Evolutionary conservation across 2,797 vertebrate species (phyloP).

Genomic region (Pangasius mekongensis): DNA sequence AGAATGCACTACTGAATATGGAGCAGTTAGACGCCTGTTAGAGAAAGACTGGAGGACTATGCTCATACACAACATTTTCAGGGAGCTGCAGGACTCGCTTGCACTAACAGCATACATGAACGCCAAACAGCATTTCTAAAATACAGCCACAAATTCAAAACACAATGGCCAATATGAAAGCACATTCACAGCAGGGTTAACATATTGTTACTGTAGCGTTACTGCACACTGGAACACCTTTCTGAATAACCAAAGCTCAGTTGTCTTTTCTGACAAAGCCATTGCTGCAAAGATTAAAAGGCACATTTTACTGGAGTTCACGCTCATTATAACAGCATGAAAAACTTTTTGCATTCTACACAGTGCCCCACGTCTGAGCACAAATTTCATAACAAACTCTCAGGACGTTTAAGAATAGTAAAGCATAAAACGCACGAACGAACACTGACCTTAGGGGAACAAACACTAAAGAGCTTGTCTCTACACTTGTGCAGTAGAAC

Average conservation of each 20-base stretch:
- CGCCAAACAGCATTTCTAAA: slow-evolving; percentile 7
- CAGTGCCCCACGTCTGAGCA: neutral
- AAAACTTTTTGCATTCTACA: neutral
- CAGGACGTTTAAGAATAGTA: neutral
- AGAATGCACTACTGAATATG: slow-evolving; percentile 5
- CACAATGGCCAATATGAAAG: neutral
- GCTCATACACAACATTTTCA: slow-evolving; percentile 53
- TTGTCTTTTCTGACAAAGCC: neutral
- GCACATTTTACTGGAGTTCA: neutral
- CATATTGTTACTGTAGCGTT: neutral
- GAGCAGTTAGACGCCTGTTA: slow-evolving; percentile 9
- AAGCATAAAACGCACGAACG: neutral
- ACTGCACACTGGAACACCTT: neutral
- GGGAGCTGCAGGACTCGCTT: slow-evolving; percentile 42
- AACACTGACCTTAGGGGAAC: neutral
- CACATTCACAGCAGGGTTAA: neutral
- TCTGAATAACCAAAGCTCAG: neutral
- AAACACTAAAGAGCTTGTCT: neutral
- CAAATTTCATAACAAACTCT: neutral
- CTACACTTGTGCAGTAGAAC: neutral
- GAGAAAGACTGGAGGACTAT: slow-evolving; percentile 35
- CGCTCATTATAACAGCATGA: neutral
- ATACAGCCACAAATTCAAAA: neutral
- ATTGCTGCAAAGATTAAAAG: neutral
- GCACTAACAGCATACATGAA: slow-evolving; percentile 12